phyloP scores from a whole-genome alignment of 1,140 invertebrate species.

The Drosophila ironensis region DNA sequence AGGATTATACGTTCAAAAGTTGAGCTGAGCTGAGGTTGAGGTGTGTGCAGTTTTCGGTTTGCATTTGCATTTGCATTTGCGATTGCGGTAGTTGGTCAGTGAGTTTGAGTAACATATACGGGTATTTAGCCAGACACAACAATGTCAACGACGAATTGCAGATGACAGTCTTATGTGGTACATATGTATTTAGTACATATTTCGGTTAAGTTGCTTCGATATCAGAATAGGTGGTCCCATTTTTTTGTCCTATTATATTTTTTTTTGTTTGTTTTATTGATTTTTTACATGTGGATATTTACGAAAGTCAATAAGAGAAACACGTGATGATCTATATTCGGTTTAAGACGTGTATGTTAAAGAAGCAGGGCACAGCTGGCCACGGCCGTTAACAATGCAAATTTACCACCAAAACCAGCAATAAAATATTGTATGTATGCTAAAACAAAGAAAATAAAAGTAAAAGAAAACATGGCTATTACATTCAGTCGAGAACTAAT shows the following conservation, averaged over 20 bases:
- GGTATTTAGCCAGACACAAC: conserved; percentile 33
- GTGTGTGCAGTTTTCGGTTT: conserved; percentile 59
- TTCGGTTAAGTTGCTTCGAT: conserved; percentile 58
- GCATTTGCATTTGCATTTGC: conserved; percentile 58
- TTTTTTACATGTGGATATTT: conserved; percentile 55
- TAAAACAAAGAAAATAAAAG: conserved; percentile 79
- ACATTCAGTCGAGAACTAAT: conserved; percentile 66
- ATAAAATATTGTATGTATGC: conserved; percentile 79
- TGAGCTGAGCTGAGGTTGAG: conserved; percentile 57
- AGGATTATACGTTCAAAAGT: conserved; percentile 50
- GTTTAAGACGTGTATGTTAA: conserved; percentile 68
- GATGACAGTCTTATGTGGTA: conserved; percentile 65
- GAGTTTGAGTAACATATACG: conserved; percentile 61
- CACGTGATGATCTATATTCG: conserved; percentile 58
- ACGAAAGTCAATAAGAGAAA: conserved; percentile 48
- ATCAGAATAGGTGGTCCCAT: conserved; percentile 45
- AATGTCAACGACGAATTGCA: conserved; percentile 46
- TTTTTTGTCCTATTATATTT: conserved; percentile 24
- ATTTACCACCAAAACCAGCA: conserved; percentile 79
- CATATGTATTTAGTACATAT: conserved; percentile 59
- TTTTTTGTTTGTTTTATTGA: conserved; percentile 3
- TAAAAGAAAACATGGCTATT: conserved; percentile 78
- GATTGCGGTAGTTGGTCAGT: conserved; percentile 67
- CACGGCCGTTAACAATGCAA: conserved; percentile 77
- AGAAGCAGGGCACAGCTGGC: conserved; percentile 70